Evolutionary conservation across 2,888 invertebrate species (phyloP), one percentile per base, ranked within the genome.

Genomic region (Clitarchus hookeri): DNA sequence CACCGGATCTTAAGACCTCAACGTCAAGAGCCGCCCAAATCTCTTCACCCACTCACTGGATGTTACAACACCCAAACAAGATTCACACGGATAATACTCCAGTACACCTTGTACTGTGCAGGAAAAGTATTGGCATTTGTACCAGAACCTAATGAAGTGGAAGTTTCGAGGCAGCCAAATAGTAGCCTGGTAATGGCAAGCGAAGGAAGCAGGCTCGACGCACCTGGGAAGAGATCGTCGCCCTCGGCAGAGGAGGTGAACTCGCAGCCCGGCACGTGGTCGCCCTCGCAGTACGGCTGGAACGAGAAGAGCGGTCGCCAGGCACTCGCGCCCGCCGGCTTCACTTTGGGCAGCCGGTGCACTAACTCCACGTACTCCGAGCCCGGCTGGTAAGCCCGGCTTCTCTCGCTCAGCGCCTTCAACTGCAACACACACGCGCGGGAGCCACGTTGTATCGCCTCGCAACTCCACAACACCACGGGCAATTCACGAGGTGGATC

Each of bases 311-410:
- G 90, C 78, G 90, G 86, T 86, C 48, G 25, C 82, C 23, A 19
- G 77, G 78, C 86, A 89, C 86, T 85, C 0, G 54, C 65, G 8
- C 11, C 82, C 13, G 3, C 44, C 4, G 44, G 84, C 19, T 83
- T 25, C 6, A 11, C n/a, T 19, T 82, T 44, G 6, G 90, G 89
- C 82, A 92, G 89, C 44, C 91, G 89, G 87, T 91, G 91, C 25
- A 93, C 91, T 90, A 91, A 93, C 88, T 93, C 92, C 89, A 92
- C 91, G 90, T 92, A 93, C 89, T 93, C 93, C 80, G 91, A 90
- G 79, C 93, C 93, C n/a, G 93, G 92, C 87, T 92, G 92, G 89
- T 93, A 93, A 77, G 90, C 90, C 85, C 92, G 91, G 88, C 92
- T 92, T 88, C 91, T 91, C 88, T 92, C 93, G 89, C 91, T 92